Evolutionary conservation across 2,113 vertebrate genomes (phyloP), one percentile per base, ranked within the genome.

Genomic region (Himantopus leucocephalus): DNA sequence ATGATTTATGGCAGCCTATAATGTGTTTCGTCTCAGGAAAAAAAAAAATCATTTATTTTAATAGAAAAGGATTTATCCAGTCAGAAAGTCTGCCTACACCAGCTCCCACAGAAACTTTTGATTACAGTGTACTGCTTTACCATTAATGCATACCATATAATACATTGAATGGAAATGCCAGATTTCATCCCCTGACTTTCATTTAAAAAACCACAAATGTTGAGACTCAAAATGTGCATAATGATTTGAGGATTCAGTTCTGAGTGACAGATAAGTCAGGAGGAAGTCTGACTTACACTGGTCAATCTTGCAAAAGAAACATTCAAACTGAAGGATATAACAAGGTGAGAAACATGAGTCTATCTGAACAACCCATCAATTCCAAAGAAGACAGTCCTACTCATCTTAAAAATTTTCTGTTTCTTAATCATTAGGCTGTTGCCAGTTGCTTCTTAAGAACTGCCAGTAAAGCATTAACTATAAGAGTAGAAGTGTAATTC

Each of bases 91-190:
- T 94, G 60, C 72, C 59, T 62, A 91, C 47, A 95, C 52, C 47
- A 95, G 50, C 68, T 93, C 92, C 85, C 88, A 95, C 92, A 97
- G 91, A 87, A 88, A 90, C 76, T 94, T 98, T 96, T 97, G 85
- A 98, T 98, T 97, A 94, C 52, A 85, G 7, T 6, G 2, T 71
- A 88, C 74, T 96, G 53, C 50, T 66, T 81, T 89, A 73, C 72
- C 77, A 95, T 97, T 97, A 98, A 97, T 97, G 79, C 66, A 78
- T 96, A 91, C 89, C 96, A 96, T 96, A 96, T 67, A 96, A 92
- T 74, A 85, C 39, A 63, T 72, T 88, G 74, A 63, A 96, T 62
- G 77, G 97, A 96, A 78, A 95, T 90, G 70, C 80, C 97, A 95
- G 78, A 92, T 84, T 97, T 85, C 45, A 92, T 92, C 80, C 87